These are phyloP conservation scores for Habroteleia sp. DNA, from an alignment of 2,888 invertebrate species.

Conservation along the genomic window DNA sequence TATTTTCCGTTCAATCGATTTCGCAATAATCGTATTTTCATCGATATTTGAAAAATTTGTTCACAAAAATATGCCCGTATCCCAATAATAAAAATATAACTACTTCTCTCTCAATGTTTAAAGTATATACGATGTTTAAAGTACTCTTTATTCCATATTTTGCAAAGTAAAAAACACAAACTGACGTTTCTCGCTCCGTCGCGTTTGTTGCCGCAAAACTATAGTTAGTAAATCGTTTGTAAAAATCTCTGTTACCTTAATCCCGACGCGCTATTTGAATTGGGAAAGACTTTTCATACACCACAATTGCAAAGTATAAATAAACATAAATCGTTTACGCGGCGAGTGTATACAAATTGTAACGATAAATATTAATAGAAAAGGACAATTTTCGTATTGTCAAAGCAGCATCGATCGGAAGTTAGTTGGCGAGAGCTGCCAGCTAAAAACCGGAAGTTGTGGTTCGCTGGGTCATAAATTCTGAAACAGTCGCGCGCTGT, in stretches of 20 bases:
- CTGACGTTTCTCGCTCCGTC: background rate
- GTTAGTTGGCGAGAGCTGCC: slow-evolving; percentile 55
- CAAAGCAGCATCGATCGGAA: slow-evolving; percentile 56
- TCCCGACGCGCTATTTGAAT: slow-evolving; percentile 8
- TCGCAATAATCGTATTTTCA: slow-evolving; percentile 19
- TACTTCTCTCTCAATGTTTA: slow-evolving; percentile 9
- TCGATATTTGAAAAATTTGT: background rate
- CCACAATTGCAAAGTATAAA: slow-evolving; percentile 19
- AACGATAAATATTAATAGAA: slow-evolving; percentile 58
- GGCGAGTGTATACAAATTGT: slow-evolving; percentile 43
- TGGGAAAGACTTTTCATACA: background rate
- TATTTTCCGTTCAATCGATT: background rate
- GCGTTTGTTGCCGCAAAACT: slow-evolving; percentile 1
- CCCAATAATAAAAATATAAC: slow-evolving; percentile 13
- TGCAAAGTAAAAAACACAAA: background rate
- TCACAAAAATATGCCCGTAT: slow-evolving; percentile 10
- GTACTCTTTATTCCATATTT: slow-evolving; percentile 33
- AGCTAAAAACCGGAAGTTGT: slow-evolving; percentile 58
- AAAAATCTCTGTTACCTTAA: background rate
- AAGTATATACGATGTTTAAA: slow-evolving; percentile 1
- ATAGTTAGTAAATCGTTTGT: slow-evolving; percentile 25
- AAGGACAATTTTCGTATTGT: slow-evolving; percentile 59
- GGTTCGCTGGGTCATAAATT: slow-evolving; percentile 58
- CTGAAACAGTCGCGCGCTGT: slow-evolving; percentile 48
- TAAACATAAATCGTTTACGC: slow-evolving; percentile 37